Conservation (phyloP, 1,140 invertebrate genomes). For the Proales similis region DNA sequence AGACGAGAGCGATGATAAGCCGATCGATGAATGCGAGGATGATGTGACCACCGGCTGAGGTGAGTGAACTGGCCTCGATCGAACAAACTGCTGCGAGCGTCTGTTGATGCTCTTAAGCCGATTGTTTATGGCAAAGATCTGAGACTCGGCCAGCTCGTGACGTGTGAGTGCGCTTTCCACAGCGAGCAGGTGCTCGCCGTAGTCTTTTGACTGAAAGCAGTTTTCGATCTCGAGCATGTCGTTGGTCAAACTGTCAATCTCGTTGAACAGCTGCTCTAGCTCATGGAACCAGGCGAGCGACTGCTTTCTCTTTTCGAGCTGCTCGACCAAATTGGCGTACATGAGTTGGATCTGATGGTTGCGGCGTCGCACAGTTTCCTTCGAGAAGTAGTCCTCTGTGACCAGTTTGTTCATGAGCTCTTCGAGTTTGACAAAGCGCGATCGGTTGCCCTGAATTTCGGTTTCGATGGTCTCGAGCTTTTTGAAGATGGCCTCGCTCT, state of each 20-base stretch:
- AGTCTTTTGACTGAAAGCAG: conserved; percentile 71
- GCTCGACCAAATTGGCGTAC: conserved; percentile 74
- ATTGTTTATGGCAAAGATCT: conserved; percentile 55
- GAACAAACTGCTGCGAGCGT: conserved; percentile 49
- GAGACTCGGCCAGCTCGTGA: conserved; percentile 79
- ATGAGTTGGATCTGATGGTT: conserved; percentile 77
- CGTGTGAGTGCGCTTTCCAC: conserved; percentile 88
- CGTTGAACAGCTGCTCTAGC: conserved; percentile 74
- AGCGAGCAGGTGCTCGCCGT: conserved; percentile 79
- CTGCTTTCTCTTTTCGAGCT: conserved; percentile 74
- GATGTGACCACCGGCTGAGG: too few relatives aligned
- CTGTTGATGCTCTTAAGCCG: conserved; percentile 61
- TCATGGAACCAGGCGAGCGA: conserved; percentile 62
- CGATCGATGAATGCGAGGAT: background rate
- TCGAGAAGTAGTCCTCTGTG: conserved; percentile 79
- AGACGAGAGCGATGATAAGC: background rate
- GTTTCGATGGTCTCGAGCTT: conserved; percentile 97
- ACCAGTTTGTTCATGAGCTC: conserved; percentile 83
- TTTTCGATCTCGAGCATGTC: conserved; percentile 70
- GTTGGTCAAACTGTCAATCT: conserved; percentile 78
- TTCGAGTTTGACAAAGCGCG: conserved; percentile 83
- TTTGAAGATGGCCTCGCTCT: conserved; percentile 92
- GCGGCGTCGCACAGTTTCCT: conserved; percentile 67
- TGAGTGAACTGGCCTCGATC: background rate
- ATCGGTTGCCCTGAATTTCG: conserved; percentile 81